These are phyloP conservation scores for Ophthalmolycus amberensis DNA, from an alignment of 2,113 vertebrate genomes.

Conservation along the genomic window DNA sequence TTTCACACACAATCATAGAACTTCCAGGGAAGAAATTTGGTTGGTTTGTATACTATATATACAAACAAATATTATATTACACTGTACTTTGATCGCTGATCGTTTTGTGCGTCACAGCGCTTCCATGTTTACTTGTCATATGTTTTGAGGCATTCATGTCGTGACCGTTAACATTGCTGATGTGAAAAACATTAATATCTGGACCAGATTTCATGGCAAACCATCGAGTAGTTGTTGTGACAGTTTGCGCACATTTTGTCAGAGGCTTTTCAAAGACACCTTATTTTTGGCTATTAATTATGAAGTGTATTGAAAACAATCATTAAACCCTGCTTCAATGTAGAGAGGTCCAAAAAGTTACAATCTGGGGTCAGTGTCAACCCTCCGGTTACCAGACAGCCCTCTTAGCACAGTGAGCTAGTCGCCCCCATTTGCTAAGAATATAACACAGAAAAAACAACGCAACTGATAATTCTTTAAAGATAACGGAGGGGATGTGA, in stretches of 20 bases:
- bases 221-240: background rate
- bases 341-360: background rate
- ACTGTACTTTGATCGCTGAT: background rate
- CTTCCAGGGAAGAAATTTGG: background rate
- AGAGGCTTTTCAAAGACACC: background rate
- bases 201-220: background rate
- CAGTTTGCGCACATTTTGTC: background rate
- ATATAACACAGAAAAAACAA: background rate
- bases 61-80: background rate
- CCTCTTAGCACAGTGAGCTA: too few relatives aligned
- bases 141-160: background rate
- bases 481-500: background rate
- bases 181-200: background rate
- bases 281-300: background rate
- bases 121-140: background rate
- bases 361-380: too few relatives aligned
- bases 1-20: constrained; percentile 45
- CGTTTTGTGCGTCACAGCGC: background rate
- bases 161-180: background rate
- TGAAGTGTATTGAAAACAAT: background rate
- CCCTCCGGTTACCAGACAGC: too few relatives aligned
- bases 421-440: background rate
- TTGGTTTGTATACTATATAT: background rate
- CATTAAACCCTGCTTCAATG: background rate
- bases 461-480: background rate